Conservation (phyloP, 2,797 vertebrate species). For the Acanthurus tractus region DNA sequence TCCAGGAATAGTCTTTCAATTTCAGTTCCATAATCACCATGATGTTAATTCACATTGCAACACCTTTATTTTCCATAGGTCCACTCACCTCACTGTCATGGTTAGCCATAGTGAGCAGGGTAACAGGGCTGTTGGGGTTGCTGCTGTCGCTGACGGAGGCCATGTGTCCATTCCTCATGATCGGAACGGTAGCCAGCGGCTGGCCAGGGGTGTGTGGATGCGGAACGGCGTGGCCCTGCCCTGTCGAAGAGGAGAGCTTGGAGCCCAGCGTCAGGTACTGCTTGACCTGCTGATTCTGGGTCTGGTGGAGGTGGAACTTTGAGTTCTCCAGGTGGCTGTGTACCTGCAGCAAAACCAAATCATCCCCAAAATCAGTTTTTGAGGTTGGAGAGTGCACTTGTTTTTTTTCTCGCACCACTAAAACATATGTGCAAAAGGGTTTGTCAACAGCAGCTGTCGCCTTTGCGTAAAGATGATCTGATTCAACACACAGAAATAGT, state of each 20-base stretch:
- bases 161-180: constrained; percentile 88
- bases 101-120: constrained; percentile 88
- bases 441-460: background rate
- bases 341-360: constrained; percentile 82
- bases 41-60: background rate
- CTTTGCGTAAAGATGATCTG: constrained; percentile 5
- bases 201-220: constrained; percentile 85
- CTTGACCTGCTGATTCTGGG: constrained; percentile 92
- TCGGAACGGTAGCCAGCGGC: constrained; percentile 78
- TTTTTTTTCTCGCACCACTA: background rate
- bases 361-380: background rate
- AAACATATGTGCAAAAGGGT: background rate
- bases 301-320: constrained; percentile 91
- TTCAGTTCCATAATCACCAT: constrained; percentile 64
- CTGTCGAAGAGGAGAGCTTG: constrained; percentile 83
- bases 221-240: constrained; percentile 81
- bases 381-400: background rate
- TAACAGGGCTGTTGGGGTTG: constrained; percentile 85
- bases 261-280: constrained; percentile 93
- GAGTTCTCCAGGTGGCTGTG: constrained; percentile 93
- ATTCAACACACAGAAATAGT: constrained; percentile 12
- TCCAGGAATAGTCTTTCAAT: constrained; percentile 26
- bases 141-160: constrained; percentile 82
- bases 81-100: constrained; percentile 89
- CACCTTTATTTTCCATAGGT: constrained; percentile 2